phyloP scores from a whole-genome alignment of 2,888 invertebrate genomes.

The Mythimna lalbum region DNA sequence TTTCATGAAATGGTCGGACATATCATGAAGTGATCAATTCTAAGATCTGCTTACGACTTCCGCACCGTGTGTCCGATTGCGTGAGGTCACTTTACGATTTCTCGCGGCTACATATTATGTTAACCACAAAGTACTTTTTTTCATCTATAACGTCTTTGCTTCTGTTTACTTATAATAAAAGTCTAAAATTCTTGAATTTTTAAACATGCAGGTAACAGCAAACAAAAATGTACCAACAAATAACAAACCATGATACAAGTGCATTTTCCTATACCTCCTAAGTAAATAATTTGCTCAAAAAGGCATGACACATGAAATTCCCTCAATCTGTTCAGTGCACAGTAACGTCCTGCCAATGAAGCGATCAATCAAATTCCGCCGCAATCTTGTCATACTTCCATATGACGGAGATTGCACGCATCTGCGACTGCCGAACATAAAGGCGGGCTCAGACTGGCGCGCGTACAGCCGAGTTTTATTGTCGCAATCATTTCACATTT shows the following conservation, averaged over 20 bases:
- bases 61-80: no score
- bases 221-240: not conserved
- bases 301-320: slow-evolving; percentile 5
- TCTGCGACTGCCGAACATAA: slow-evolving; percentile 14
- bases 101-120: not conserved
- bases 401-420: slow-evolving; percentile 6
- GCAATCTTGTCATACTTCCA: slow-evolving; percentile 34
- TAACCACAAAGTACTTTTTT: slow-evolving; percentile 20
- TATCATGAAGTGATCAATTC: no score
- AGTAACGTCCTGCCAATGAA: slow-evolving; percentile 40
- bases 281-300: slow-evolving; percentile 7
- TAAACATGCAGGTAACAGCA: no score
- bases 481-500: slow-evolving; percentile 35
- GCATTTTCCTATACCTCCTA: not conserved
- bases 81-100: slow-evolving; percentile 5
- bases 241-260: not conserved
- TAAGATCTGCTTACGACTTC: no score
- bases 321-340: slow-evolving; percentile 22
- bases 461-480: slow-evolving; percentile 36
- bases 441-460: not conserved
- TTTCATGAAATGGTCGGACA: no score
- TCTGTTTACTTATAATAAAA: not conserved
- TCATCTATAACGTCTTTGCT: slow-evolving; percentile 2
- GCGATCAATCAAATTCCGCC: slow-evolving; percentile 40
- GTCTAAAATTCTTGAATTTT: no score